phyloP scores from a whole-genome alignment of 2,888 invertebrate genomes.

The Bellardia pandia region DNA sequence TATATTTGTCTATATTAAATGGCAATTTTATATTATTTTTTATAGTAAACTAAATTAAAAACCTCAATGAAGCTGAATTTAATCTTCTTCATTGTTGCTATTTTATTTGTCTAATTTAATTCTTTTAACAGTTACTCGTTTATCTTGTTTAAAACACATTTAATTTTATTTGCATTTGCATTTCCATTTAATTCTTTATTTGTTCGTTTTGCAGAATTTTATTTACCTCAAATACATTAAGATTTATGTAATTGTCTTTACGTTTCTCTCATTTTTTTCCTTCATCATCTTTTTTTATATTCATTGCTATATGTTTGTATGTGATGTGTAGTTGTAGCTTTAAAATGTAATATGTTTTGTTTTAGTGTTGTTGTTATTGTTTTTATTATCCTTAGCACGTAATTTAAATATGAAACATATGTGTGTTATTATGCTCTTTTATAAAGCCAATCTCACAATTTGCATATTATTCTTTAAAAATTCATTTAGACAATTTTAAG shows the following conservation, averaged over 20 bases:
- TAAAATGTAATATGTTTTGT: constrained; percentile 6
- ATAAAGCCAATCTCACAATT: constrained; percentile 65
- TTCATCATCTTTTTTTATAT: constrained; percentile 32
- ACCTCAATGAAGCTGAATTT: constrained; percentile 49
- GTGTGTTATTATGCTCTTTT: constrained; percentile 49
- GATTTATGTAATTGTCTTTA: constrained; percentile 73
- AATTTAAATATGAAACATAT: constrained; percentile 71
- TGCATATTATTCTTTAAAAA: constrained; percentile 60
- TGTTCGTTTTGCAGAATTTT: constrained; percentile 45
- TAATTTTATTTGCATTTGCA: constrained; percentile 60
- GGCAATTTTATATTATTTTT: background rate
- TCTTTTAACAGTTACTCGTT: constrained; percentile 53
- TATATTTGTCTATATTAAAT: background rate
- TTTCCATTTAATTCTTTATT: constrained; percentile 23
- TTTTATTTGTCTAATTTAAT: constrained; percentile 60
- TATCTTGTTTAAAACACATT: constrained; percentile 65
- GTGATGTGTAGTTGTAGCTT: background rate
- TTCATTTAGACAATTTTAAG: constrained; percentile 55
- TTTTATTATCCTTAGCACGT: constrained; percentile 71
- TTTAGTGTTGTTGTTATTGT: constrained; percentile 18
- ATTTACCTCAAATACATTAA: constrained; percentile 72
- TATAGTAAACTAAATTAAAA: background rate
- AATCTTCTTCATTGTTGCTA: constrained; percentile 36
- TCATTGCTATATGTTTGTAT: constrained; percentile 25
- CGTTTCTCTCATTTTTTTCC: constrained; percentile 34